phyloP scores from a whole-genome alignment of 2,797 vertebrate genomes.

The Trachops cirrhosus region DNA sequence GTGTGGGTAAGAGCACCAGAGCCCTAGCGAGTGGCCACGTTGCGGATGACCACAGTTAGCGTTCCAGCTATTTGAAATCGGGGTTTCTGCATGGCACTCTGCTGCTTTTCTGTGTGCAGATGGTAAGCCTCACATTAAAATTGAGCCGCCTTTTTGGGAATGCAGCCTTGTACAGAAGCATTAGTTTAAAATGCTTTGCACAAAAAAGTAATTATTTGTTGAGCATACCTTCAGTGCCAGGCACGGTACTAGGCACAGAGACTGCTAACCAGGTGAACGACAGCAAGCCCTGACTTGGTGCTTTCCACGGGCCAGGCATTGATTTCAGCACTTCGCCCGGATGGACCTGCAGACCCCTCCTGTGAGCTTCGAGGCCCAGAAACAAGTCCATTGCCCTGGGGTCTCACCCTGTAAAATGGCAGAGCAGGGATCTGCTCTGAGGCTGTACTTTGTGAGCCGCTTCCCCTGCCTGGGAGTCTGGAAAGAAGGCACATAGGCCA shows the following conservation, averaged over 20 bases:
- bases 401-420: neutral
- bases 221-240: neutral
- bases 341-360: neutral
- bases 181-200: neutral
- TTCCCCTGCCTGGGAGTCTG: neutral
- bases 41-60: neutral
- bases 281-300: neutral
- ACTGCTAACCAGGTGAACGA: neutral
- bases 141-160: neutral
- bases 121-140: neutral
- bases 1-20: neutral
- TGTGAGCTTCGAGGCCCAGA: neutral
- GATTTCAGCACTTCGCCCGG: neutral
- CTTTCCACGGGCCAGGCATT: neutral
- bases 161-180: neutral
- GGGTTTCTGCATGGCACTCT: neutral
- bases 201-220: neutral
- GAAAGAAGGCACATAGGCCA: neutral
- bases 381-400: neutral
- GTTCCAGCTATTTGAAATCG: neutral
- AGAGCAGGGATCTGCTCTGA: neutral
- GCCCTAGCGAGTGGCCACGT: neutral
- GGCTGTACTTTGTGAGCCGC: neutral
- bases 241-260: neutral
- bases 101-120: neutral